These are phyloP conservation scores for Leptocoma aspasia DNA, from an alignment of 2,113 vertebrate species.

Conservation along the genomic window DNA sequence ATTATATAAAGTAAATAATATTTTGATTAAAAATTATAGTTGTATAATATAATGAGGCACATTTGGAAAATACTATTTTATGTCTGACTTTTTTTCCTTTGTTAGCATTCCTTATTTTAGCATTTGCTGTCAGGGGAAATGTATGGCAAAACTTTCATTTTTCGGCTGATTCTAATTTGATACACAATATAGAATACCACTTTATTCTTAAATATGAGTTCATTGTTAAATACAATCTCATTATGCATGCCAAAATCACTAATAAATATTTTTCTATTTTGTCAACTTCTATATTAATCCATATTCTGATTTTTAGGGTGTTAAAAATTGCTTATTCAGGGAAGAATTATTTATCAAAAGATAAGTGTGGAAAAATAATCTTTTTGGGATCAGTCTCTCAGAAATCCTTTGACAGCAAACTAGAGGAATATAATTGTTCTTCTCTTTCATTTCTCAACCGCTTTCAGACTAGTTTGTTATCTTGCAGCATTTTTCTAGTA, in stretches of 20 bases:
- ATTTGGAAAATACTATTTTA: background rate
- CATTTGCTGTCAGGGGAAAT: background rate
- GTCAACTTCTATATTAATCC: background rate
- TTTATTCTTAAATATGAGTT: background rate
- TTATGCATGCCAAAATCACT: background rate
- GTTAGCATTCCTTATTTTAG: background rate
- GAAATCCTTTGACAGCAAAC: background rate
- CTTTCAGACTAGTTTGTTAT: background rate
- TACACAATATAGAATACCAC: background rate
- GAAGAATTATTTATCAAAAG: background rate
- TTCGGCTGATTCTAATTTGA: background rate
- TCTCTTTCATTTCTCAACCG: background rate
- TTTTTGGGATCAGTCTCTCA: background rate
- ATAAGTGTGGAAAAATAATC: background rate
- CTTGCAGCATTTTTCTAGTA: background rate
- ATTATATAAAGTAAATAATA: background rate
- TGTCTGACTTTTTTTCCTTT: background rate
- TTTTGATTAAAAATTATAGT: background rate
- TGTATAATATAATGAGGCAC: background rate
- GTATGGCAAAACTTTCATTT: background rate
- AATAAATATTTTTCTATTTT: background rate
- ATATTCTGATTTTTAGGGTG: background rate
- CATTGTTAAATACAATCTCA: background rate
- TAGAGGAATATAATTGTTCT: background rate
- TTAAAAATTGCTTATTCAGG: background rate